These are phyloP conservation scores for Drosophila sturtevanti DNA, from an alignment of 1,140 invertebrate species.

Conservation along the genomic window DNA sequence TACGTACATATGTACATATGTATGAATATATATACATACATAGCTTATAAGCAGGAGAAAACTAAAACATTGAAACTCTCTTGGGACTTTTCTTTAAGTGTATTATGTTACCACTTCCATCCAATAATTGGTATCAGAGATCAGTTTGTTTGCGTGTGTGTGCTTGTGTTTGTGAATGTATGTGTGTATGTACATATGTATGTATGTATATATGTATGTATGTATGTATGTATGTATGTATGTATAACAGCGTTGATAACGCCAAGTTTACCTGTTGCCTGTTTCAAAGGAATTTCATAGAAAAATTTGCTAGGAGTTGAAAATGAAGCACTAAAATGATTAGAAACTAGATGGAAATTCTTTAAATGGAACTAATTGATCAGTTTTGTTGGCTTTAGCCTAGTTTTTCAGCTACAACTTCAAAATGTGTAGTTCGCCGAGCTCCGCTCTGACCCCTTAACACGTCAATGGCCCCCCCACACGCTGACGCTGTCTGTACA, in stretches of 20 bases:
- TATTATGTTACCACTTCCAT: background rate
- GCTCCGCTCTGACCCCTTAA: slow-evolving; percentile 4
- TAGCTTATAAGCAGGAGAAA: no score
- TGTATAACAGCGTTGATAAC: background rate
- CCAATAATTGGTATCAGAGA: slow-evolving; percentile 3
- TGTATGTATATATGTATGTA: no score
- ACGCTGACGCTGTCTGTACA: slow-evolving; percentile 14
- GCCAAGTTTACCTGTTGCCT: slow-evolving; percentile 4
- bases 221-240: background rate
- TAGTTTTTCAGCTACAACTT: slow-evolving; percentile 55
- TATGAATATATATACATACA: no score
- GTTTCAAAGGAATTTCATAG: background rate
- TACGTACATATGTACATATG: no score
- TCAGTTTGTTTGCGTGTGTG: background rate
- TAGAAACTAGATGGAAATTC: background rate
- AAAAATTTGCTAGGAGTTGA: background rate
- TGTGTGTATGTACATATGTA: no score
- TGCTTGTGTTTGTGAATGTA: background rate
- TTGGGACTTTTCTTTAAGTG: background rate
- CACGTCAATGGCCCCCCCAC: slow-evolving; percentile 42
- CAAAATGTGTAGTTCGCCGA: slow-evolving; percentile 45
- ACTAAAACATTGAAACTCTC: no score
- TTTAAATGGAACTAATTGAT: slow-evolving; percentile 54
- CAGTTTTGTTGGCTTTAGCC: slow-evolving; percentile 25
- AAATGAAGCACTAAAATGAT: slow-evolving; percentile 4